Base-by-base conservation (phyloP, 2,113 vertebrate species). In the Psophia crepitans region DNA sequence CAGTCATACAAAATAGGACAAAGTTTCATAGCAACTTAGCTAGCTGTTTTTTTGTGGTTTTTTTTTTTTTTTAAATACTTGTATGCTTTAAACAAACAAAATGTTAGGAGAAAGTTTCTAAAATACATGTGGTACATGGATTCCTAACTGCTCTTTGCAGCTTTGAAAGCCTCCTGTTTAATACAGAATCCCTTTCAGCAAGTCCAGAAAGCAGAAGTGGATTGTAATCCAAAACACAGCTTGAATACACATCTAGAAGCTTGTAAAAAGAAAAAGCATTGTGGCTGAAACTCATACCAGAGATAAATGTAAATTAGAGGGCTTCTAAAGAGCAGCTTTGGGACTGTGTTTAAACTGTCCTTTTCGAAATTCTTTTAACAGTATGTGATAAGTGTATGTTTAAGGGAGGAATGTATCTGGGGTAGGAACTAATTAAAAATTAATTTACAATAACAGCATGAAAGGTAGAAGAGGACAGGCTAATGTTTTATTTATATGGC, bases 401-500 rank as follows among this genome's bases (percentile, higher is more conserved):
- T 92, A 95, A 94, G 64, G 77, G 53, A 53, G 28, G 37, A 58
- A 65, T 54, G 84, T 87, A 57, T 84, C 77, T 94, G 89, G 74
- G 70, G 26, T 84, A 83, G 41, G 61, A 91, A 85, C 70, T 87
- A 84, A 80, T 96, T 87, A 96, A 96, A 95, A 94, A 87, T 96
- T 96, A 76, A 95, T 94, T 73, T 85, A 85, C 37, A 65, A 20
- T 91, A 93, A 33, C 81, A 91, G 53, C 48, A 83, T 84, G 87
- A 80, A 96, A 95, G 74, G 78, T 84, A 76, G 89, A 82, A 73
- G 24, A 79, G 41, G 49, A 93, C 69, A 89, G 63, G 30, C n/a
- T 78, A 28, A 87, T 94, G 65, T 95, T 96, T 96, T 94, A 96
- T 95, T 96, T 89, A 95, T 76, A 61, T 68, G 35, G 58, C 41